Percentiles rank a stretch among this genome's conserved stretches.
These are phyloP conservation scores for Hemibagrus guttatus DNA, from an alignment of 2,797 vertebrate species.

Conservation along the genomic window DNA sequence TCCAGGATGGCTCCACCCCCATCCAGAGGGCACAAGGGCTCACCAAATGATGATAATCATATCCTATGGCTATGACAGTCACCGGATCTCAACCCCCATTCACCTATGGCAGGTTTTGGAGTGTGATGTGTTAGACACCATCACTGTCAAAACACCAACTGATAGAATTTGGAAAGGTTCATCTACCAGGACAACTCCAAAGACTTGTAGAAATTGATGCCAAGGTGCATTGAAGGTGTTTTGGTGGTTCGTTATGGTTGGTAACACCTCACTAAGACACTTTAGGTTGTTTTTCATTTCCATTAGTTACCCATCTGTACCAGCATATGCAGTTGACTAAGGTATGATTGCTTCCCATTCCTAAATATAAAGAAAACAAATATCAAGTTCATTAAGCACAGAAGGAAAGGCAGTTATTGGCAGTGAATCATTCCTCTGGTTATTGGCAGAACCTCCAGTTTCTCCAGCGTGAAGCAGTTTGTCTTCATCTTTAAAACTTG, in stretches of 20 bases:
- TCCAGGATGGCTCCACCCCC: not conserved
- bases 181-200: not conserved
- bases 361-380: conserved; percentile 20
- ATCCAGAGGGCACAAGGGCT: not conserved
- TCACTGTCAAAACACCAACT: not conserved
- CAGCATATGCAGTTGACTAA: conserved; percentile 18
- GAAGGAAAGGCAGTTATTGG: conserved; percentile 15
- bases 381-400: conserved; percentile 23
- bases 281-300: not conserved
- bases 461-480: conserved; percentile 1
- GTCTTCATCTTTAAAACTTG: conserved; percentile 4
- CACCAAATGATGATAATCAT: not conserved
- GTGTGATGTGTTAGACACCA: not conserved
- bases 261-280: not conserved
- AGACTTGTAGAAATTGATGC: not conserved
- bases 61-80: not conserved
- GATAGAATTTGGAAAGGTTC: not conserved
- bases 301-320: conserved; percentile 6
- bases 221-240: not conserved
- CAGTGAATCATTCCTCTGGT: conserved; percentile 4
- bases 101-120: not conserved
- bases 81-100: not conserved
- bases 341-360: not conserved
- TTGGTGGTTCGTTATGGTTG: not conserved
- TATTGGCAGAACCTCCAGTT: conserved; percentile 11